Percentiles rank a stretch among this genome's conserved stretches.
phyloP scores from a whole-genome alignment of 2,113 vertebrate genomes.

The Megaceryle torquata region DNA sequence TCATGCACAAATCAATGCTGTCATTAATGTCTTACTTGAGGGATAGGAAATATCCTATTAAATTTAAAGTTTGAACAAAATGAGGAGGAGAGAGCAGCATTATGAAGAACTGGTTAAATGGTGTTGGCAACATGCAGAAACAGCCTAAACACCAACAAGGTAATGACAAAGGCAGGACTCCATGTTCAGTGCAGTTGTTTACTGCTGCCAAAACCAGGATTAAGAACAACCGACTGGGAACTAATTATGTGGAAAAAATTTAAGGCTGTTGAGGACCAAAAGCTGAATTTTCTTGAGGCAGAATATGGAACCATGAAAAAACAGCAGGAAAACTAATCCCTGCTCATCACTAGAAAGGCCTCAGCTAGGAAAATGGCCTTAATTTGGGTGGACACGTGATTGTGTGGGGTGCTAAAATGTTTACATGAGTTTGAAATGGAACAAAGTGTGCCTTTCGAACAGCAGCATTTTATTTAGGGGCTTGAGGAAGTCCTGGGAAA shows the following conservation, averaged over 20 bases:
- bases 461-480: background rate
- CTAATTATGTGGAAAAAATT: background rate
- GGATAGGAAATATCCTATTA: background rate
- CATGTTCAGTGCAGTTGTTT: background rate
- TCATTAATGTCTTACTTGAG: background rate
- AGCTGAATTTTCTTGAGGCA: background rate
- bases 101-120: background rate
- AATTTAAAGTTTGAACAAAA: background rate
- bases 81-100: background rate
- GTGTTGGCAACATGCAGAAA: background rate
- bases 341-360: background rate
- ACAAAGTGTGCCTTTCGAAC: fast-evolving
- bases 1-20: background rate
- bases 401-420: background rate
- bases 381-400: background rate
- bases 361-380: background rate
- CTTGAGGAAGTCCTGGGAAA: background rate
- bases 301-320: background rate
- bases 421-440: background rate
- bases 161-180: background rate
- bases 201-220: background rate
- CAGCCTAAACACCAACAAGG: background rate
- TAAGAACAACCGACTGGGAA: background rate
- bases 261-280: background rate
- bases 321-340: background rate